A percentile compares a stretch with the other conserved stretches of the same genome.
Conservation (phyloP, 2,113 vertebrate species). For the Isichthys henryi region DNA sequence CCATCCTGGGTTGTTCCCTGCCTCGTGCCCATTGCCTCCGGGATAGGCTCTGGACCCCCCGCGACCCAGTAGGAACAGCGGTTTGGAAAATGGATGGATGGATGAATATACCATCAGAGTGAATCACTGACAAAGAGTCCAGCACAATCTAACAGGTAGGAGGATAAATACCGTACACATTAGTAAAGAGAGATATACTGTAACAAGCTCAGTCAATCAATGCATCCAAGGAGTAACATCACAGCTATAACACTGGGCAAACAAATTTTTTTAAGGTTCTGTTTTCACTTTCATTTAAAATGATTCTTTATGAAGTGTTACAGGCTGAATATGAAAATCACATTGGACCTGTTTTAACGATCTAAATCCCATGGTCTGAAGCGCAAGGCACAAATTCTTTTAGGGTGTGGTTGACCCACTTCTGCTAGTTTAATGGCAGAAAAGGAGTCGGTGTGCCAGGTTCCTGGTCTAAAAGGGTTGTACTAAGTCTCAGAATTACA, state of each 20-base stretch:
- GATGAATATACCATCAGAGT: background rate
- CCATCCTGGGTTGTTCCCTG: too few relatives aligned
- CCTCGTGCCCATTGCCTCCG: too few relatives aligned
- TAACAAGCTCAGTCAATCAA: background rate
- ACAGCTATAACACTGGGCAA: too few relatives aligned
- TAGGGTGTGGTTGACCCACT: background rate
- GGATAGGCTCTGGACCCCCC: too few relatives aligned
- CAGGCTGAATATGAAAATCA: too few relatives aligned
- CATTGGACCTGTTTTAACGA: too few relatives aligned
- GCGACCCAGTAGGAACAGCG: too few relatives aligned
- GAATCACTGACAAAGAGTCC: background rate
- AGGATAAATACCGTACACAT: background rate
- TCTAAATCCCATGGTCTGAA: background rate
- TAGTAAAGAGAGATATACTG: background rate
- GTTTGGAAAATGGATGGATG: too few relatives aligned
- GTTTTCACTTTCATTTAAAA: background rate
- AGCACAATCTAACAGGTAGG: background rate
- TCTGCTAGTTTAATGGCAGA: background rate
- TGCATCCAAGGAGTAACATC: background rate
- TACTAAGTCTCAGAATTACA: too few relatives aligned
- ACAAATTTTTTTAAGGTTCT: too few relatives aligned
- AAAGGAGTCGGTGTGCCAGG: background rate
- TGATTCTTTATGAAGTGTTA: background rate
- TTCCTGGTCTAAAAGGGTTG: too few relatives aligned
- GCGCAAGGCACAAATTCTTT: background rate